Conservation (phyloP, 2,888 invertebrate species). For the Dermolepida albohirtum region DNA sequence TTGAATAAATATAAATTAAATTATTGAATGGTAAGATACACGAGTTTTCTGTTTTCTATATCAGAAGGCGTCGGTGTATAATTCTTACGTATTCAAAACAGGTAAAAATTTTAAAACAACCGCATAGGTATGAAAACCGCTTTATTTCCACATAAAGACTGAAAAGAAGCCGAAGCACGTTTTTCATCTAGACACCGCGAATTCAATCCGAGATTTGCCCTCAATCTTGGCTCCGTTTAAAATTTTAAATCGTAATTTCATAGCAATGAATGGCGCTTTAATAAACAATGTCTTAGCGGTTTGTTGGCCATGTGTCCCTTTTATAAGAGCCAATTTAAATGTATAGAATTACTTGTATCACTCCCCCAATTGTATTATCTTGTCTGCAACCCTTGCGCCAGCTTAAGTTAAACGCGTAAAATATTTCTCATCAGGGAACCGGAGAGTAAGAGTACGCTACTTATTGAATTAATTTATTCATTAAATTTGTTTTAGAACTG, state of each 20-base stretch:
- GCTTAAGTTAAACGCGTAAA: constrained; percentile 61
- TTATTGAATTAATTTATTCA: constrained; percentile 50
- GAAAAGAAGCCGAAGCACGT: neutral
- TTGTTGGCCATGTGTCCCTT: constrained; percentile 36
- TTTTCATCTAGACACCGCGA: constrained; percentile 2
- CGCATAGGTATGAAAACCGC: too few species aligned
- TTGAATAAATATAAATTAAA: too few species aligned
- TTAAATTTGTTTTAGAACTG: constrained; percentile 41
- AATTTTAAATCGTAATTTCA: constrained; percentile 43
- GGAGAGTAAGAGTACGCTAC: constrained; percentile 38
- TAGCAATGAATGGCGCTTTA: constrained; percentile 37
- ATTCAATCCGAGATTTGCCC: constrained; percentile 16
- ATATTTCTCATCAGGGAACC: constrained; percentile 59
- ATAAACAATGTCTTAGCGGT: constrained; percentile 44
- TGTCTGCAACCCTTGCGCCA: constrained; percentile 58
- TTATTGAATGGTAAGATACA: too few species aligned
- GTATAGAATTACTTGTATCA: constrained; percentile 64
- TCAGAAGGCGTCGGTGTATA: too few species aligned
- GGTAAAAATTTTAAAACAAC: too few species aligned
- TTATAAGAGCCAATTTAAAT: constrained; percentile 65
- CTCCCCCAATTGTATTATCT: constrained; percentile 62
- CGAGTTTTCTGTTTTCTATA: too few species aligned
- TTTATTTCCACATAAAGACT: too few species aligned
- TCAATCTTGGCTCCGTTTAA: constrained; percentile 32
- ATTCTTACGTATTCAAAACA: too few species aligned